Evolutionary conservation across 2,113 vertebrate genomes (phyloP), one percentile per base, ranked within the genome.

Genomic region (Chaetops frenatus): DNA sequence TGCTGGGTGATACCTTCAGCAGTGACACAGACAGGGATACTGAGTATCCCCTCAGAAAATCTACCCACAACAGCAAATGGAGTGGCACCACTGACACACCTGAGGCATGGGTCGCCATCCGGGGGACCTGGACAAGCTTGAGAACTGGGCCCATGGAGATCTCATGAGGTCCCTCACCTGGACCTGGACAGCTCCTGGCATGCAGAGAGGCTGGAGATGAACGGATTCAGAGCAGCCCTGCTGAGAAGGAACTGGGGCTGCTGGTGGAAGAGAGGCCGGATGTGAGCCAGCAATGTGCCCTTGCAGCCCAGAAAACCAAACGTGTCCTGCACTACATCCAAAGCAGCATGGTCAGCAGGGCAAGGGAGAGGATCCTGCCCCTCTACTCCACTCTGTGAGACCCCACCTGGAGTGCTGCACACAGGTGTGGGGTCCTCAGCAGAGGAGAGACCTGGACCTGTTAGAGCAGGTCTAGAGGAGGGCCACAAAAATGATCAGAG

Each of bases 301-400:
- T 6, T 6, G 16, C 22, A 60, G 45, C 11, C 83, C 65, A 78
- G 35, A 72, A 36, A 33, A 11, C 31, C 35, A 44, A 72, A 25
- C 0, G 0, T 1, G 8, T 23, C 28, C 36, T 81, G 28, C 1
- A 4, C 11, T 64, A 3, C 51, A 48, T n/a, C 45, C 31, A 24
- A 58, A 78, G 57, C 38, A 65, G 14, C 0, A 0, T 4, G 22
- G 45, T 8, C 72, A 48, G 24, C 11, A 83, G 23, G 31, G 33
- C 4, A 3, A 64, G n/a, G 42, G 62, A 76, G 10, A 8, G 11
- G 33, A 70, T 57, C 62, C 36, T 62, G 40, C 4, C 16, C 23
- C 45, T 78, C 57, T 54, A 2, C 33, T 82, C 25, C 2, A 2
- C 23, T 66, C 65, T 54, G 2, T 29, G 27, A 50, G 53, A 61